Conservation (phyloP, 1,140 invertebrate species). For the Varroa destructor region DNA sequence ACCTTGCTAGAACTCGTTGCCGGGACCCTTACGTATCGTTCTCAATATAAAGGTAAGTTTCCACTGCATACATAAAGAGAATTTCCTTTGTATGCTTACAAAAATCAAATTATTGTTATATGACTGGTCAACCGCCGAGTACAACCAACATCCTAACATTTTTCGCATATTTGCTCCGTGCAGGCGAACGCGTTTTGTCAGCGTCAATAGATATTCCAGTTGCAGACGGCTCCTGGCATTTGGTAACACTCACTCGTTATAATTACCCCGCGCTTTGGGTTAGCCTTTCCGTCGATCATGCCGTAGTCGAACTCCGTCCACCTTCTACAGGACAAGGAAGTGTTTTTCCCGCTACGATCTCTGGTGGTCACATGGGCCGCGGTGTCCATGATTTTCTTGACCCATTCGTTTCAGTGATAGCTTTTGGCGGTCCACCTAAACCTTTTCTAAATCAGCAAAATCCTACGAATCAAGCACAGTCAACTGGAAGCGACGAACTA, state of each 20-base stretch:
- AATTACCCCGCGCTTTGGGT: neutral
- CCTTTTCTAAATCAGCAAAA: neutral
- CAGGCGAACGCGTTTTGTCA: constrained; percentile 10
- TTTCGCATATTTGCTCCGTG: too few species aligned
- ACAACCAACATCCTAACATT: too few species aligned
- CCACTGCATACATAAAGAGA: neutral
- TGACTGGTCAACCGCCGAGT: too few species aligned
- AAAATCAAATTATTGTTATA: neutral
- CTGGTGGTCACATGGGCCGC: too few species aligned
- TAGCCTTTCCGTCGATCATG: neutral
- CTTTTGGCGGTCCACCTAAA: constrained; percentile 53
- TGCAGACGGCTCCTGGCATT: constrained; percentile 28
- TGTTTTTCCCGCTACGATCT: constrained; percentile 40
- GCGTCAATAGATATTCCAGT: neutral
- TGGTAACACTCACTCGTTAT: constrained; percentile 21
- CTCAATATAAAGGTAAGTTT: constrained; percentile 14
- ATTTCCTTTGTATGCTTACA: neutral
- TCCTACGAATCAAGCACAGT: neutral
- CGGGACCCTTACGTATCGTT: constrained; percentile 3
- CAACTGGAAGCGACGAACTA: neutral
- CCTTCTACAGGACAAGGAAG: neutral
- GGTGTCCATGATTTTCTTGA: constrained; percentile 80
- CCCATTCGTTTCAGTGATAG: constrained; percentile 64
- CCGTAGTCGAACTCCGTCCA: neutral
- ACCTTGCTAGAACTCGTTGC: constrained; percentile 45